phyloP scores from a whole-genome alignment of 2,113 vertebrate genomes.

The Paradoxurus hermaphroditus region DNA sequence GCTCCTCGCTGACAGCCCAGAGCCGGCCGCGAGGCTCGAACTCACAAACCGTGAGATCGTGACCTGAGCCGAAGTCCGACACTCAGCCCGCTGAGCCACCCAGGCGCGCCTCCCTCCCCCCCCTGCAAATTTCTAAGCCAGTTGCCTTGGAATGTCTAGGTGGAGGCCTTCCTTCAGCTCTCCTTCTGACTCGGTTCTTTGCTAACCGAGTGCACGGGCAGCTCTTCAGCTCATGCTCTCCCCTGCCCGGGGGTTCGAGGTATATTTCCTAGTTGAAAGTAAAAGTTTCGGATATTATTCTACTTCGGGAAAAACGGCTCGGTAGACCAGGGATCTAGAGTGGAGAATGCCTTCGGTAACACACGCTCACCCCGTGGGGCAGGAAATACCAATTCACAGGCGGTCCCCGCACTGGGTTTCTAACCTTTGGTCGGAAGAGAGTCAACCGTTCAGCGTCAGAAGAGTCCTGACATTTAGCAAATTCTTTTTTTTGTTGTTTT shows the following conservation, averaged over 20 bases:
- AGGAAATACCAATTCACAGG: background rate
- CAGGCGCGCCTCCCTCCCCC: no score
- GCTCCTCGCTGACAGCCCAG: no score
- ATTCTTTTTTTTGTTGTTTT: no score
- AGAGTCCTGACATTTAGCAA: background rate
- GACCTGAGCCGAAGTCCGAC: background rate
- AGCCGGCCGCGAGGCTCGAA: background rate
- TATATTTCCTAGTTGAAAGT: background rate
- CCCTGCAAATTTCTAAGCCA: background rate
- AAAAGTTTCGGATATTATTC: background rate
- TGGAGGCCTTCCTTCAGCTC: background rate
- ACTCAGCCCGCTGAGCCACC: background rate
- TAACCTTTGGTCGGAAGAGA: background rate
- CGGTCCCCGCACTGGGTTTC: background rate
- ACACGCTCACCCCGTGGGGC: background rate
- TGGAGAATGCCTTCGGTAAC: background rate
- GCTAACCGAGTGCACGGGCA: background rate
- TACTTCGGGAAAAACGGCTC: background rate
- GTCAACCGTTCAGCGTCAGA: background rate
- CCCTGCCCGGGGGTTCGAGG: background rate
- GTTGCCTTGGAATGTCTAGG: background rate
- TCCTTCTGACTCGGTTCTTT: conserved; percentile 9
- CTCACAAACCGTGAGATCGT: background rate
- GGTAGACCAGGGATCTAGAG: background rate
- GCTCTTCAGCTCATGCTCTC: background rate